Evolutionary conservation across 2,888 invertebrate species (phyloP), one percentile per base, ranked within the genome.

Genomic region (Coremacera marginata): DNA sequence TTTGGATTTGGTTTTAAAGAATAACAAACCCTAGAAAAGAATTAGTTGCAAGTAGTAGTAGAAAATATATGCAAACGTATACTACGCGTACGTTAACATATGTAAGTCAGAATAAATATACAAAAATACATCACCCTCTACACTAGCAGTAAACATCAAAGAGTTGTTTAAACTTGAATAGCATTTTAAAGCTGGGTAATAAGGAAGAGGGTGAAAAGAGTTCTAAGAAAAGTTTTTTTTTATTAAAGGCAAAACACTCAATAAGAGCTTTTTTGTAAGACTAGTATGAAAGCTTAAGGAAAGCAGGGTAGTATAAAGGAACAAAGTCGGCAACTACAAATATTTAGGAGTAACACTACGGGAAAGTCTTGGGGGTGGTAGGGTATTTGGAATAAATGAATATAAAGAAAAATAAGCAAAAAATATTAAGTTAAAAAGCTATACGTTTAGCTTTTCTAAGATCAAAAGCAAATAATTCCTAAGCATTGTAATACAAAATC

Each of bases 1-100:
- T 87, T 87, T 86, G 86, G 85, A 87, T 87, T 86, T 86, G 87
- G 86, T 85, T 86, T 87, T 82, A 87, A 82, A 81, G 87, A 86
- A 86, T 87, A 87, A 85, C 87, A 86, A 86, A 87, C 87, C 87
- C 87, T 87, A 86, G 81, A 87, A 86, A 77, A 80, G 76, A 77
- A 72, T 65, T 67, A 72, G 31, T 72, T 25, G 25, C 37, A 49
- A 62, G 72, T 60, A 72, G 52, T 51, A 70, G 16, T 8, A 14
- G 55, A 31, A 27, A 3, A 49, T 49, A 19, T 16, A 68, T 5
- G 27, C 51, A 25, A 27, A 51, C 27, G 14, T 51, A 27, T 22
- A 51, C 27, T 68, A 68, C 16, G 16, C 25, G 68, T 11, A 44
- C 44, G 14, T 44, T 44, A 44, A 11, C 14, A 14, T 44, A 44